phyloP scores from a whole-genome alignment of 2,888 invertebrate species.

The Lysandra bellargus region DNA sequence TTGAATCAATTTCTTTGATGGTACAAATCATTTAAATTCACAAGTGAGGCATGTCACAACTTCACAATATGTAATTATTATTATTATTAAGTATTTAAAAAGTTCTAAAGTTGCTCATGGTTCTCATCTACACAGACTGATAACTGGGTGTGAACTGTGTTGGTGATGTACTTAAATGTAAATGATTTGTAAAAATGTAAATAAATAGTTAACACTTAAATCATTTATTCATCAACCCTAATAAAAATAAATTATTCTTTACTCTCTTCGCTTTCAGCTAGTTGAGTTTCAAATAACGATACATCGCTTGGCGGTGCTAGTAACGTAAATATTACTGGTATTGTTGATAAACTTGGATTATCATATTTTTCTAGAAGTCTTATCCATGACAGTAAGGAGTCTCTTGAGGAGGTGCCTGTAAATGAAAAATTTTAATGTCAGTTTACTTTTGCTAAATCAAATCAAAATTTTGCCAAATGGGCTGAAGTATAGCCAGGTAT shows the following conservation, averaged over 20 bases:
- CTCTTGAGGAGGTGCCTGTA: slow-evolving; percentile 91
- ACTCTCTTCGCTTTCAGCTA: slow-evolving; percentile 47
- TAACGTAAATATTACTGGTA: slow-evolving; percentile 93
- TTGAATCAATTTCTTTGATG: no score
- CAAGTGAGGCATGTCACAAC: no score
- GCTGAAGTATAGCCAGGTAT: no score
- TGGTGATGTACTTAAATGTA: slow-evolving; percentile 29
- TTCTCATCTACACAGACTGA: slow-evolving; percentile 13
- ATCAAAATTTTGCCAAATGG: no score
- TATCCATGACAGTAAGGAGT: slow-evolving; percentile 96
- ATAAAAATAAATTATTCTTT: slow-evolving; percentile 23
- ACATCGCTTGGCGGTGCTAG: slow-evolving; percentile 80
- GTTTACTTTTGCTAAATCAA: neutral
- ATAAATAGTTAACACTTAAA: slow-evolving; percentile 38
- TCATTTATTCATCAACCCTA: slow-evolving; percentile 31
- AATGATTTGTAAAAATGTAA: slow-evolving; percentile 37
- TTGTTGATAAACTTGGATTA: slow-evolving; percentile 85
- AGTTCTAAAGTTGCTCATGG: no score
- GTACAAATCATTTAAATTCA: no score
- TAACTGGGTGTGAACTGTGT: slow-evolving; percentile 25
- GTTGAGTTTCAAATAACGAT: slow-evolving; percentile 60
- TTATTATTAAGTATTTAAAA: neutral
- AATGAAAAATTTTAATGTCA: slow-evolving; percentile 34
- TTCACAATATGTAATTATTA: neutral
- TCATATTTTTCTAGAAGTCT: slow-evolving; percentile 87